A percentile compares a stretch with the other conserved stretches of the same genome.
Conservation (phyloP, 1,140 invertebrate genomes). For the Lepidurus couesii region DNA sequence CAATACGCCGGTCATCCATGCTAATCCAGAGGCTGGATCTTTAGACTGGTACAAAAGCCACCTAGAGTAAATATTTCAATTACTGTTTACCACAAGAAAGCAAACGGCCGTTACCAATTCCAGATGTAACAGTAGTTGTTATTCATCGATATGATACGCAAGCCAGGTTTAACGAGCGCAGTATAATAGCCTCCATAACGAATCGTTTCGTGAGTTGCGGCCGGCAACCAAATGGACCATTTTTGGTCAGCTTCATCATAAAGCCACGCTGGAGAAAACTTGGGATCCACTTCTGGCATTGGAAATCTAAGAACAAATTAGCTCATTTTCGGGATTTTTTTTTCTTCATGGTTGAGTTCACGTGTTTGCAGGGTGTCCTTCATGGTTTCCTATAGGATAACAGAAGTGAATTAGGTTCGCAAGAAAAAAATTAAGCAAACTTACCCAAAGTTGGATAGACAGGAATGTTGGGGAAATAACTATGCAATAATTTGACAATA, state of each 20-base stretch:
- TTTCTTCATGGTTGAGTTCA: slow-evolving; percentile 46
- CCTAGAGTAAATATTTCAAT: slow-evolving; percentile 42
- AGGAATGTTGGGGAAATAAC: slow-evolving; percentile 56
- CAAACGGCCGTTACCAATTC: slow-evolving; percentile 58
- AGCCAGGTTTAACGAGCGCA: slow-evolving; percentile 53
- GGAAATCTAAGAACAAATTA: slow-evolving; percentile 40
- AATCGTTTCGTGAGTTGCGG: slow-evolving; percentile 55
- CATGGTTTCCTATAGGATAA: slow-evolving; percentile 67
- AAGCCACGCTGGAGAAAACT: slow-evolving; percentile 51
- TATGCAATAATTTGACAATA: slow-evolving; percentile 53
- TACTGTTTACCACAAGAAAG: too few species aligned
- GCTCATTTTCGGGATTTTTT: background rate
- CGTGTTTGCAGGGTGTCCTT: slow-evolving; percentile 78
- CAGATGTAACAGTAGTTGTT: slow-evolving; percentile 64
- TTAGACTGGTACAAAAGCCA: slow-evolving; percentile 56
- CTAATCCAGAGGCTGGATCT: slow-evolving; percentile 56
- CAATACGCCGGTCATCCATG: slow-evolving; percentile 55
- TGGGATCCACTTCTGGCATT: slow-evolving; percentile 43
- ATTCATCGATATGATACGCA: slow-evolving; percentile 67
- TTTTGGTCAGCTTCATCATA: slow-evolving; percentile 57
- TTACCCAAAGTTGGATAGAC: slow-evolving; percentile 61
- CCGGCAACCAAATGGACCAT: slow-evolving; percentile 60
- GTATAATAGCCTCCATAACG: slow-evolving; percentile 65
- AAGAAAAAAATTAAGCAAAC: background rate
- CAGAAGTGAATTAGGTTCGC: background rate